Conservation (phyloP, 2,797 vertebrate genomes). For the Poeciliopsis gracilis region DNA sequence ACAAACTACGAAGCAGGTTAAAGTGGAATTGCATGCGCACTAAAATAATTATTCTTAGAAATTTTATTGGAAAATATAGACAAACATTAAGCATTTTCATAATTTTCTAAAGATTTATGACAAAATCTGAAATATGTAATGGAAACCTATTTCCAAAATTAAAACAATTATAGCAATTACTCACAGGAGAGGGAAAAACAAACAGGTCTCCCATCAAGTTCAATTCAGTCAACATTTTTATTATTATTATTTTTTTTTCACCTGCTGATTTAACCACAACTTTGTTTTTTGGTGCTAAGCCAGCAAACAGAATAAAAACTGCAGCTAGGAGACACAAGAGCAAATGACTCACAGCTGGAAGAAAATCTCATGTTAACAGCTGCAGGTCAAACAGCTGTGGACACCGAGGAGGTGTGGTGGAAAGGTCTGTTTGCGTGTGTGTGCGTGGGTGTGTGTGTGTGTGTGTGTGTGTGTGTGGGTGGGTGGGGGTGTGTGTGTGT, state of each 20-base stretch:
- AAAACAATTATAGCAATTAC: conserved; percentile 17
- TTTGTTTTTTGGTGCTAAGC: background rate
- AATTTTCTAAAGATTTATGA: conserved; percentile 3
- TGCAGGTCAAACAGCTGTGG: conserved; percentile 43
- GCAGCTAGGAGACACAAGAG: background rate
- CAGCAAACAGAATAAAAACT: background rate
- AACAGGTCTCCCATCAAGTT: conserved; percentile 7
- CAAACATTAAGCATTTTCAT: background rate
- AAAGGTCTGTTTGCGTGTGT: conserved; percentile 2
- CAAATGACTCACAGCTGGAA: background rate
- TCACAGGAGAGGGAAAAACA: conserved; percentile 12
- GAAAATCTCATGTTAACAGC: conserved; percentile 17
- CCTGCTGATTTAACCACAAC: conserved; percentile 21
- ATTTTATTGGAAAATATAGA: background rate
- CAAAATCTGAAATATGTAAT: conserved; percentile 34
- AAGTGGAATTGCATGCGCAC: background rate
- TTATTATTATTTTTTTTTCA: conserved; percentile 38
- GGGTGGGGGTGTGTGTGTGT: background rate
- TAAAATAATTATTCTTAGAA: conserved; percentile 21
- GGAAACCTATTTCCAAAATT: conserved; percentile 21
- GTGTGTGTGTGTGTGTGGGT: conserved; percentile 4
- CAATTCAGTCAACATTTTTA: conserved; percentile 3
- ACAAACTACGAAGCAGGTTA: background rate
- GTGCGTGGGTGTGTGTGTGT: background rate
- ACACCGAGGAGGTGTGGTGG: background rate